Base-by-base conservation (phyloP, 2,888 invertebrate species). In the Candidula unifasciata region DNA sequence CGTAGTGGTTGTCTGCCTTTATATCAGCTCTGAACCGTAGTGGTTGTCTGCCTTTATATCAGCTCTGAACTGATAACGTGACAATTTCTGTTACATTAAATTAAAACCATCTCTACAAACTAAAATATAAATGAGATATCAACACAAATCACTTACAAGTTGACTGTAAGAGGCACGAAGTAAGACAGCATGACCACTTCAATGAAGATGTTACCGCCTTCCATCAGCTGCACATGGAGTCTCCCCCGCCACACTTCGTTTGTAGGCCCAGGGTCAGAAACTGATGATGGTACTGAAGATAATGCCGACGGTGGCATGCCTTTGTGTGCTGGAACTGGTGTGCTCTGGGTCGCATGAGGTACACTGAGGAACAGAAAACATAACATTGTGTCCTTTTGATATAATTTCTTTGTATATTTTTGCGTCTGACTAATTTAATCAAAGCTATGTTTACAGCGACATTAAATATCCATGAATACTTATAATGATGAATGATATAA, bases 211-310 rank as follows among this genome's bases (percentile, higher is more conserved):
- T 85, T 76, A 13, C 85, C 85, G 16, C 85, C 85, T 57, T 74
- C 77, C 30, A 71, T 52, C 64, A 85, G 35, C 6, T 77, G 73
- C 35, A 85, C 77, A 60, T 85, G 85, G 8, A 85, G 81, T 35
- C 81, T 85, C 44, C 85, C 85, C 27, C 81, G 60, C 85, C 85
- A 85, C 60, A 85, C 81, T 76, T 85, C 85, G 68, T 85, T 85
- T 37, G 24, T 77, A 0, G 85, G 85, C 16, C 85, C 85, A 24
- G 60, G 30, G 71, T 68, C 71, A 21, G 52, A 37, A 18, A 33
- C 27, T 54, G 69, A 77, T 78, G 83, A 69, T 69, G 69, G 57
- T 52, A 71, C 52, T n/a, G 64, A 21, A 3, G 44, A 57, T 44
- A 54, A 8, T 35, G 66, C 18, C 54, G 81, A 21, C 1, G 52